Conservation (phyloP, 2,888 invertebrate genomes). For the Cheilosia soror region DNA sequence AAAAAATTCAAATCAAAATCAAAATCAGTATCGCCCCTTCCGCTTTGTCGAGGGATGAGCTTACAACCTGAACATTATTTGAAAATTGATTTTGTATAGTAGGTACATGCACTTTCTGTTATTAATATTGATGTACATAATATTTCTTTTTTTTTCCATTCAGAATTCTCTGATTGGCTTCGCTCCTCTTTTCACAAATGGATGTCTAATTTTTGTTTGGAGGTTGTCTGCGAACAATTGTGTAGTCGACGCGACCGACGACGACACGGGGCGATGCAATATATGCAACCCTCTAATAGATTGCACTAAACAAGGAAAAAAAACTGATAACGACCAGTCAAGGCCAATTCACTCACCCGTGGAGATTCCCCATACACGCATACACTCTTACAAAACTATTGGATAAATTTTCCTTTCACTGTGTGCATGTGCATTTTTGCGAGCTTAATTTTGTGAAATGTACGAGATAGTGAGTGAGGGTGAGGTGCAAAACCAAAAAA, state of each 20-base stretch:
- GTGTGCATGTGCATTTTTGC: constrained; percentile 42
- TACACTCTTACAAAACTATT: constrained; percentile 2
- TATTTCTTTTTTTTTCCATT: not conserved
- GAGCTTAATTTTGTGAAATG: constrained; percentile 43
- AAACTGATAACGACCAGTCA: constrained; percentile 78
- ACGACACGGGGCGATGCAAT: constrained; percentile 13
- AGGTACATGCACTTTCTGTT: constrained; percentile 24
- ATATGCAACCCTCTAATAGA: constrained; percentile 53
- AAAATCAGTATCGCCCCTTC: constrained; percentile 7
- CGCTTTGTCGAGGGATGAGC: not conserved
- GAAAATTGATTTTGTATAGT: constrained; percentile 23
- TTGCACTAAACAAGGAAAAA: constrained; percentile 50
- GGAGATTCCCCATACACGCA: constrained; percentile 53
- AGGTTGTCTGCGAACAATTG: constrained; percentile 55
- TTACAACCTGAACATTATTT: constrained; percentile 7
- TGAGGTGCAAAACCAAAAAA: not conserved
- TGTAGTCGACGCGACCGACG: not conserved
- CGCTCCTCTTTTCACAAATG: constrained; percentile 2
- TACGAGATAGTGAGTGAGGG: constrained; percentile 24
- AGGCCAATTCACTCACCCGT: constrained; percentile 76
- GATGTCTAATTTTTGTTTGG: constrained; percentile 37
- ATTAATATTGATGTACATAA: constrained; percentile 20
- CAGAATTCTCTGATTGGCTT: not conserved
- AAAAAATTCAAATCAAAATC: constrained; percentile 14
- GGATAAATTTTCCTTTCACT: constrained; percentile 57